Evolutionary conservation across 1,140 invertebrate species (phyloP).

Genomic region (Drosophila albomicans): DNA sequence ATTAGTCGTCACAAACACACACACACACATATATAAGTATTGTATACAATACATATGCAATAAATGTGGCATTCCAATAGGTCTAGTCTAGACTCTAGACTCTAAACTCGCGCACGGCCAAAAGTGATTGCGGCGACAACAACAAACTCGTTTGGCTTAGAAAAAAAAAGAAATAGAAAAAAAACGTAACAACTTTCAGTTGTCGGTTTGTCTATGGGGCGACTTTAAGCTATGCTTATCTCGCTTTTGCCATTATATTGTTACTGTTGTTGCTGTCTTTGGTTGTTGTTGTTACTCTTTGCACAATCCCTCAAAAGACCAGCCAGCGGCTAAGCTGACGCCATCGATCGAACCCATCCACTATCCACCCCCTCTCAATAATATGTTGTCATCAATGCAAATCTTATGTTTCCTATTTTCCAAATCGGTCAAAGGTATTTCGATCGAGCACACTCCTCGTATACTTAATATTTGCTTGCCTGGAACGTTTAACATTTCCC

Average conservation of each 20-base stretch:
- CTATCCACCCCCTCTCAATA: not conserved
- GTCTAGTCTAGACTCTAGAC: constrained; percentile 62
- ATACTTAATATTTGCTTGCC: not conserved
- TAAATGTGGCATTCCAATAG: constrained; percentile 56
- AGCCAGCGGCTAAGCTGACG: constrained; percentile 47
- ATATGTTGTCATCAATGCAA: not conserved
- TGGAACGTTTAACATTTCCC: too few relatives aligned
- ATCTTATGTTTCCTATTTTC: not conserved
- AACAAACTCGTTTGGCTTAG: constrained; percentile 72
- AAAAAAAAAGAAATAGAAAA: constrained; percentile 53
- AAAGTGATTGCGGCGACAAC: constrained; percentile 71
- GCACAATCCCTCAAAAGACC: constrained; percentile 53
- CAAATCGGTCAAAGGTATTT: not conserved
- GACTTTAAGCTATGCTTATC: constrained; percentile 59
- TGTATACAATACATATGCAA: not conserved
- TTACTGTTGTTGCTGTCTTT: constrained; percentile 22
- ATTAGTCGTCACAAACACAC: not conserved
- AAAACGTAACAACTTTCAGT: constrained; percentile 74
- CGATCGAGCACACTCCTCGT: constrained; percentile 1
- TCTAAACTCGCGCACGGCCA: constrained; percentile 56
- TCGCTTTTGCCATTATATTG: constrained; percentile 56
- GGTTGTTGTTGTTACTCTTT: constrained; percentile 42
- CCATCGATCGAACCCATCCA: constrained; percentile 32
- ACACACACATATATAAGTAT: constrained; percentile 11
- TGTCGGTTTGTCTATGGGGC: constrained; percentile 57